These are phyloP conservation scores for Okamejei kenojei DNA, from an alignment of 2,797 vertebrate species.

Conservation along the genomic window DNA sequence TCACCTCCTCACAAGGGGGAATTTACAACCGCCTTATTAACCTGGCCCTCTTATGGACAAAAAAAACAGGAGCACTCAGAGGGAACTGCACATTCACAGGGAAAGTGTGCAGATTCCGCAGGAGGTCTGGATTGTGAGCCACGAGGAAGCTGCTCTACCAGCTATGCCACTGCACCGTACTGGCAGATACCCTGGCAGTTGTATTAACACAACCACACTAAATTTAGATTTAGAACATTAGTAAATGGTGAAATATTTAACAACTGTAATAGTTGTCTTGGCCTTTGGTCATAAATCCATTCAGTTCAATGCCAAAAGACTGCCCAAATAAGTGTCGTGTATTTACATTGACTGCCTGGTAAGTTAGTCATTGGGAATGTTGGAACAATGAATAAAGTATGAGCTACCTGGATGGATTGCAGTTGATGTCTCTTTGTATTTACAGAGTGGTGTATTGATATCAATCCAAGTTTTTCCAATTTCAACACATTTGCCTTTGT, in stretches of 20 bases:
- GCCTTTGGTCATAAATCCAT: neutral
- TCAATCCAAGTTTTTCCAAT: neutral
- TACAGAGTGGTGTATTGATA: slow-evolving; percentile 10
- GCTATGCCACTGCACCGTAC: too few relatives aligned
- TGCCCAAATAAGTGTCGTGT: neutral
- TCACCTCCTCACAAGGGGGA: too few relatives aligned
- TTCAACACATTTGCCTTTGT: slow-evolving; percentile 11
- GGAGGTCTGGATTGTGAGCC: too few relatives aligned
- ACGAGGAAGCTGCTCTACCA: too few relatives aligned
- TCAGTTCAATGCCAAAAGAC: neutral
- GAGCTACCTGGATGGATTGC: neutral
- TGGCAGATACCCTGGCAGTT: too few relatives aligned
- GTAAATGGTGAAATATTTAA: too few relatives aligned
- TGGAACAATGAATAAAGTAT: neutral
- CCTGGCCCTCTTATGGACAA: too few relatives aligned
- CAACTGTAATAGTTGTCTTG: neutral
- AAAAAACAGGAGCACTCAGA: too few relatives aligned
- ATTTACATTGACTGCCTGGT: neutral
- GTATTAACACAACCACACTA: neutral
- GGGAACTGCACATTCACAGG: too few relatives aligned
- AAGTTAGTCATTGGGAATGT: neutral
- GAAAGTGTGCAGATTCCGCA: too few relatives aligned
- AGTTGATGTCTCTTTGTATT: slow-evolving; percentile 17
- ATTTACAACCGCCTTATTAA: too few relatives aligned
- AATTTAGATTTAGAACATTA: neutral